These are phyloP conservation scores for Cheiracanthium punctorium DNA, from an alignment of 2,888 invertebrate genomes.

Conservation along the genomic window DNA sequence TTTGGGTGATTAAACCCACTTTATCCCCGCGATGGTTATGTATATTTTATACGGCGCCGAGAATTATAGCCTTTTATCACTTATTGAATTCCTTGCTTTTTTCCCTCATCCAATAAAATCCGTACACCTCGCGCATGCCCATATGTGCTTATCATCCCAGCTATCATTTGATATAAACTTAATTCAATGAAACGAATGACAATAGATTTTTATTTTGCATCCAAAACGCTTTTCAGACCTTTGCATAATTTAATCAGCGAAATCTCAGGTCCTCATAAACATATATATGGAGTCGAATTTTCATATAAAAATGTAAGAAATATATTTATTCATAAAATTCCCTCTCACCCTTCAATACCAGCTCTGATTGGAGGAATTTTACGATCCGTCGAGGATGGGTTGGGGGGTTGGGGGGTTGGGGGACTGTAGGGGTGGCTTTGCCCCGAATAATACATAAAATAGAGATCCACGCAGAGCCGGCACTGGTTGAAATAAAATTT, in stretches of 20 bases:
- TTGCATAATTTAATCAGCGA: too few relatives aligned
- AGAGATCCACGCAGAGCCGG: not conserved
- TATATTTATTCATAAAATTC: conserved; percentile 34
- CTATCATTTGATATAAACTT: not conserved
- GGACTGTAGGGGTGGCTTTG: not conserved
- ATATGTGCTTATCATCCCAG: not conserved
- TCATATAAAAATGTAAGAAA: conserved; percentile 34
- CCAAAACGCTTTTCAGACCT: too few relatives aligned
- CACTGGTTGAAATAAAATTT: conserved; percentile 28
- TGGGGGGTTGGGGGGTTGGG: not conserved
- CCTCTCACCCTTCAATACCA: conserved; percentile 6
- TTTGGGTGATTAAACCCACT: too few relatives aligned
- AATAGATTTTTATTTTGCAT: too few relatives aligned
- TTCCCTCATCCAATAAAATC: too few relatives aligned
- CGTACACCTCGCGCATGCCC: not conserved
- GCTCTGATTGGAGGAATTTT: conserved; percentile 55
- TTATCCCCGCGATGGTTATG: too few relatives aligned
- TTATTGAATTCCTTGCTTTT: too few relatives aligned
- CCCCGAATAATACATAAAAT: conserved; percentile 27
- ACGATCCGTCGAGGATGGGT: conserved; percentile 24
- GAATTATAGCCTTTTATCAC: too few relatives aligned
- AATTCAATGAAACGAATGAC: not conserved
- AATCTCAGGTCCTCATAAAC: too few relatives aligned
- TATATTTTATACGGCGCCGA: too few relatives aligned
- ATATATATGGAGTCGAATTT: not conserved